These are phyloP conservation scores for Acronicta aceris DNA, from an alignment of 2,888 invertebrate genomes.

Conservation along the genomic window DNA sequence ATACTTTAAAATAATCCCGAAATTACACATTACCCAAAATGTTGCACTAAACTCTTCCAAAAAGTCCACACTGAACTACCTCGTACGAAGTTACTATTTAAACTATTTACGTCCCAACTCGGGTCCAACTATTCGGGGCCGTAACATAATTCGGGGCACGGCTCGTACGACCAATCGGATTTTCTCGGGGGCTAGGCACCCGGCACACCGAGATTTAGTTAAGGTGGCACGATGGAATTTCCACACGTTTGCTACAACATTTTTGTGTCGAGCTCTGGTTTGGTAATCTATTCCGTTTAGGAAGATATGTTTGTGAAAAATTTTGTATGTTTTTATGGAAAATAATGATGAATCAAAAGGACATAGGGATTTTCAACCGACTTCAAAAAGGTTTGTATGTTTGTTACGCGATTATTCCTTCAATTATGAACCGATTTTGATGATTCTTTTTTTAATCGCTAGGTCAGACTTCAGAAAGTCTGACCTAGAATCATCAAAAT, in stretches of 20 bases:
- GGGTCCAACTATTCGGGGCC: conserved; percentile 51
- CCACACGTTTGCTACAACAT: conserved; percentile 16
- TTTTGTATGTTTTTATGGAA: too few species aligned
- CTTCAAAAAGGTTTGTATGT: too few species aligned
- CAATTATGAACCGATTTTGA: too few species aligned
- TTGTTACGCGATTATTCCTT: too few species aligned
- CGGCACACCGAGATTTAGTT: conserved; percentile 59
- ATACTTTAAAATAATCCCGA: background rate
- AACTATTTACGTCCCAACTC: conserved; percentile 57
- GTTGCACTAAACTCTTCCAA: conserved; percentile 13
- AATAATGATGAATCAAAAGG: too few species aligned
- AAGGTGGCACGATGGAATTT: conserved; percentile 42
- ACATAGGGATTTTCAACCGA: too few species aligned
- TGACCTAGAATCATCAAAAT: too few species aligned
- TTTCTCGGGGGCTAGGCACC: conserved; percentile 55
- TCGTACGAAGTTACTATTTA: conserved; percentile 47
- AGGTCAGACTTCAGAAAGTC: too few species aligned
- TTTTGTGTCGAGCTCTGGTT: conserved; percentile 22
- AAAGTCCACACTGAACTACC: conserved; percentile 32
- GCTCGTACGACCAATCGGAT: conserved; percentile 60
- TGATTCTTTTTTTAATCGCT: too few species aligned
- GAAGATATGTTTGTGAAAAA: background rate
- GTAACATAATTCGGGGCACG: conserved; percentile 51
- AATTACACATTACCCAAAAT: too few species aligned
- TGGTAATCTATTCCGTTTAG: background rate